Base-by-base conservation (phyloP, 2,888 invertebrate genomes). In the Patella ulyssiponensis region DNA sequence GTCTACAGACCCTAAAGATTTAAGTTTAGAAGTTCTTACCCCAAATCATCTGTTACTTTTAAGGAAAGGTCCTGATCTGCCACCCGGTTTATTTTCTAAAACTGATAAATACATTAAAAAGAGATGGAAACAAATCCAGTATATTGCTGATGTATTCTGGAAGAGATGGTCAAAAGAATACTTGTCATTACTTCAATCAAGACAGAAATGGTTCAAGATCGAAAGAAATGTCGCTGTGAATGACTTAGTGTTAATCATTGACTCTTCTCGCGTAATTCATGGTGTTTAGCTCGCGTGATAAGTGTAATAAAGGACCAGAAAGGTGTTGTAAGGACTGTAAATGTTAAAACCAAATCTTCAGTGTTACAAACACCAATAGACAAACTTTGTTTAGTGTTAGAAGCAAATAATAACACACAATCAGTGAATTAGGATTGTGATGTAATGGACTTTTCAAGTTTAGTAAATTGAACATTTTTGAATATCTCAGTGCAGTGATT, bases 121-220 rank as follows among this genome's bases (percentile, higher is more conserved):
- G 9, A 74, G 83, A 27, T 27, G 27, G 82, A 71, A 79, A 12
- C 82, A 82, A 75, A 71, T 82, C 4, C 83, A 83, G 51, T 82
- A 27, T 27, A 82, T 58, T 14, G 75, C 83, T 17, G 73, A 80
- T 69, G 27, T 79, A 51, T 80, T 81, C 69, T 81, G 82, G 80
- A 72, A 44, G n/a, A 54, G 81, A 51, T 83, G 80, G 79, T 14
- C 58, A 9, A 70, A 71, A 14, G 78, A 78, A 64, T 80, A 80
- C 72, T 20, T 81, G 15, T 71, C 78, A 5, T 9, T 52, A 15
- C 74, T 78, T 2, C 81, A 81, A 27, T 70, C 74, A n/a, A n/a
- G n/a, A n/a, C n/a, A n/a, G n/a, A n/a, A n/a, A n/a, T n/a, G n/a
- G n/a, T n/a, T n/a, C n/a, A n/a, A n/a, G n/a, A n/a, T n/a, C n/a